Evolutionary conservation across 2,113 vertebrate genomes (phyloP).

Genomic region (Hylia prasina): DNA sequence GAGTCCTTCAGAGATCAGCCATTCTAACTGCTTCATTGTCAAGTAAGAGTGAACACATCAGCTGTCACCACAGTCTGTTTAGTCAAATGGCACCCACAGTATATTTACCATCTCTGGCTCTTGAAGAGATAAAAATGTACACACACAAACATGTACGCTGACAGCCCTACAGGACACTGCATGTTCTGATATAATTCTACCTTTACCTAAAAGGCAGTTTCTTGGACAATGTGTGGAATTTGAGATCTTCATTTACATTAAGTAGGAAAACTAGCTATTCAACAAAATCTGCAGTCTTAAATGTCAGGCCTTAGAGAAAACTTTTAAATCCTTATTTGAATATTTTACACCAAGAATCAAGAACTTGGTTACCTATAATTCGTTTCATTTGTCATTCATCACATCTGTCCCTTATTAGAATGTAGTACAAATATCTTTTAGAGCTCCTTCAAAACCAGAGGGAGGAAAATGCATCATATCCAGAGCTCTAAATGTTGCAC

Average conservation of each 20-base stretch:
- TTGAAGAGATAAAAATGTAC: not conserved
- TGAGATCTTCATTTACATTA: not conserved
- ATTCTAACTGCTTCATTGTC: not conserved
- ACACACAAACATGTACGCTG: rapidly evolving
- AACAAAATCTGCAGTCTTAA: not conserved
- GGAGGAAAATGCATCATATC: not conserved
- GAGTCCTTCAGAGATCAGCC: not conserved
- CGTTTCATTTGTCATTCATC: not conserved
- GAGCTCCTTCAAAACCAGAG: not conserved
- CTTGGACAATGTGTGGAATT: not conserved
- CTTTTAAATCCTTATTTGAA: not conserved
- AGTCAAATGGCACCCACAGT: not conserved
- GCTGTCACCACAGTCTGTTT: not conserved
- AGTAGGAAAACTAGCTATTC: not conserved
- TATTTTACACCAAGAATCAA: not conserved
- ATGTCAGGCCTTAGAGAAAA: not conserved
- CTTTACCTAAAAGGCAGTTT: not conserved
- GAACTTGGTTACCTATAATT: not conserved
- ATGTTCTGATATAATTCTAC: not conserved
- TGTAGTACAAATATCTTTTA: not conserved
- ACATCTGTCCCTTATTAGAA: not conserved
- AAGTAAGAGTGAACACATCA: not conserved
- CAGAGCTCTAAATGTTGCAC: not conserved
- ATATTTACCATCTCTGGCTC: not conserved
- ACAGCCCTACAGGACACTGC: not conserved